These are phyloP conservation scores for Dendrolimus kikuchii DNA, from an alignment of 1,140 invertebrate genomes.

Conservation along the genomic window DNA sequence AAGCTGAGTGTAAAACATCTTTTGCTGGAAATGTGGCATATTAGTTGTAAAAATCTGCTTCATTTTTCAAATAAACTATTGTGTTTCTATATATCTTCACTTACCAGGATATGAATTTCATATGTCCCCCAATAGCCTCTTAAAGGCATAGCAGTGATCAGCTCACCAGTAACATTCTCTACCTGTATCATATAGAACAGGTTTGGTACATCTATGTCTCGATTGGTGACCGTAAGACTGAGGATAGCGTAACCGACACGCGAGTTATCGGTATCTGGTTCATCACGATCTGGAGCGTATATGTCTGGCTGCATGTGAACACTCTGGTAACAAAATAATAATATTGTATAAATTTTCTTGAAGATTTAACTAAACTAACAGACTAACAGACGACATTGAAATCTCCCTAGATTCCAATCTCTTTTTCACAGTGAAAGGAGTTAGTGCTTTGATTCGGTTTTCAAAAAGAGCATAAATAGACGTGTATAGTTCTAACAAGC, in stretches of 20 bases:
- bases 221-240: conserved; percentile 24
- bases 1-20: too few species aligned
- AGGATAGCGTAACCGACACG: conserved; percentile 61
- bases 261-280: conserved; percentile 66
- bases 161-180: conserved; percentile 46
- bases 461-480: too few species aligned
- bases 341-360: not conserved
- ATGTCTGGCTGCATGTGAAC: conserved; percentile 37
- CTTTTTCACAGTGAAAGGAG: too few species aligned
- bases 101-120: conserved; percentile 58
- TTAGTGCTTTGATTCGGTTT: too few species aligned
- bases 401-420: too few species aligned
- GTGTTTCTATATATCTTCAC: conserved; percentile 10
- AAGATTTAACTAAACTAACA: too few species aligned
- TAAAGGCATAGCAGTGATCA: conserved; percentile 51
- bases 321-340: conserved; percentile 28
- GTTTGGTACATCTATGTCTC: conserved; percentile 38
- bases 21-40: too few species aligned
- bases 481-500: too few species aligned
- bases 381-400: too few species aligned
- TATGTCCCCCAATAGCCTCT: conserved; percentile 72
- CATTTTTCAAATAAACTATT: not conserved
- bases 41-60: too few species aligned
- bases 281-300: conserved; percentile 64
- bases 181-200: conserved; percentile 58